Evolutionary conservation across 2,797 vertebrate species (phyloP).

Genomic region (Melanotaenia nigrans): DNA sequence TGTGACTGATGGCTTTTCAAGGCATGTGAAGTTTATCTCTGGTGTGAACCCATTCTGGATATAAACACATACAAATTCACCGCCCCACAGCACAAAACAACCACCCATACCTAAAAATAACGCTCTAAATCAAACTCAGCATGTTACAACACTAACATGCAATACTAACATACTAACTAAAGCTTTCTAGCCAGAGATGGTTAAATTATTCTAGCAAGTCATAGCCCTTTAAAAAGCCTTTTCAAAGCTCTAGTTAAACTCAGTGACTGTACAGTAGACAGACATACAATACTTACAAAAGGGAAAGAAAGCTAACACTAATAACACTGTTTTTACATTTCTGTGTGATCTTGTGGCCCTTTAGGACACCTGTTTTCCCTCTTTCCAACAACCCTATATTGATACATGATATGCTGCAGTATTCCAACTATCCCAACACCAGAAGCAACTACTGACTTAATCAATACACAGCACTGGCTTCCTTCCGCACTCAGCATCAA

Average conservation of each 20-base stretch:
- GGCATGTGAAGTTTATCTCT: conserved; percentile 31
- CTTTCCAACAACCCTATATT: conserved; percentile 8
- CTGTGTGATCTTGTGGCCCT: conserved; percentile 3
- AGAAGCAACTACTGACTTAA: conserved; percentile 27
- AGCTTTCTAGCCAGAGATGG: conserved; percentile 18
- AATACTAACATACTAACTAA: background rate
- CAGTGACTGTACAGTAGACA: background rate
- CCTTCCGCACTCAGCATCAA: conserved; percentile 43
- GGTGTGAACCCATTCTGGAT: conserved; percentile 20
- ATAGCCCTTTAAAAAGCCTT: conserved; percentile 18
- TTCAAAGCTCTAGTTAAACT: conserved; percentile 3
- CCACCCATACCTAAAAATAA: conserved; percentile 36
- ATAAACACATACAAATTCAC: conserved; percentile 13
- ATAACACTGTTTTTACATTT: conserved; percentile 2
- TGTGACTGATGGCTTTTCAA: conserved; percentile 36
- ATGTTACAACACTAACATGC: conserved; percentile 8
- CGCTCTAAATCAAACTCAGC: conserved; percentile 22
- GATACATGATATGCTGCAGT: conserved; percentile 24
- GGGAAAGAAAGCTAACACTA: background rate
- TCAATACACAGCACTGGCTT: conserved; percentile 25
- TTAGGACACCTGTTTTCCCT: conserved; percentile 2
- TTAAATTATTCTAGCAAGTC: conserved; percentile 8
- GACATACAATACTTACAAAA: background rate
- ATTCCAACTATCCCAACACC: conserved; percentile 21
- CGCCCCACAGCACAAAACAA: conserved; percentile 22